Percentiles rank a stretch among this genome's conserved stretches.
Evolutionary conservation across 1,140 invertebrate species (phyloP).

Genomic region (Frieseomelitta varia): DNA sequence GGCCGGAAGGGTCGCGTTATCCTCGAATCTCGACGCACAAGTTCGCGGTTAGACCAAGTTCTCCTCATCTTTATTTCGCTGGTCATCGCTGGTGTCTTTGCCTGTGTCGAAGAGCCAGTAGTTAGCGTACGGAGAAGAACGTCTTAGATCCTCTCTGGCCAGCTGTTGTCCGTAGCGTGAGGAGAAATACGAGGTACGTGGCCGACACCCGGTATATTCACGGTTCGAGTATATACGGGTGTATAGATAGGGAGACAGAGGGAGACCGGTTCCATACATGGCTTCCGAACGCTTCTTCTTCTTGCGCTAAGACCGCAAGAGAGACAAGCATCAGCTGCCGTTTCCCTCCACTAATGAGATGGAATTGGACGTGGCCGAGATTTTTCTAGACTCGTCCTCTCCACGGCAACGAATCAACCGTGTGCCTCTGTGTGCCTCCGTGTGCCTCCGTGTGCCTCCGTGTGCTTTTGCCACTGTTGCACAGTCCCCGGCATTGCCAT

Average conservation of each 20-base stretch:
- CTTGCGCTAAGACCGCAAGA: slow-evolving; percentile 79
- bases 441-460: slow-evolving; percentile 1
- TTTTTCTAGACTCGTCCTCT: slow-evolving; percentile 80
- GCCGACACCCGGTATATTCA: slow-evolving; percentile 80
- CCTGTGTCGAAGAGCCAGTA: neutral
- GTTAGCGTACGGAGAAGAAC: slow-evolving; percentile 35
- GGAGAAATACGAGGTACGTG: slow-evolving; percentile 71
- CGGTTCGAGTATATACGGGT: slow-evolving; percentile 65
- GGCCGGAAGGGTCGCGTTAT: slow-evolving; percentile 36
- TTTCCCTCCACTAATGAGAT: slow-evolving; percentile 82
- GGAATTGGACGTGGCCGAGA: slow-evolving; percentile 83
- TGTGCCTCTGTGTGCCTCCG: slow-evolving; percentile 44
- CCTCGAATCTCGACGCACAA: slow-evolving; percentile 53
- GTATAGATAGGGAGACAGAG: slow-evolving; percentile 77
- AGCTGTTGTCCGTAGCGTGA: slow-evolving; percentile 59
- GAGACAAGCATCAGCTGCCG: slow-evolving; percentile 82
- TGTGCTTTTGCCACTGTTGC: neutral
- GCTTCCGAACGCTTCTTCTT: slow-evolving; percentile 80
- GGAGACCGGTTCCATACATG: slow-evolving; percentile 82
- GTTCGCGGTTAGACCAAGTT: slow-evolving; percentile 32
- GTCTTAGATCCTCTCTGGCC: slow-evolving; percentile 43
- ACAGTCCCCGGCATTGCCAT: slow-evolving; percentile 54
- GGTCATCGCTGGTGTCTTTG: neutral
- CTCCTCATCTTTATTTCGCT: neutral
- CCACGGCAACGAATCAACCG: slow-evolving; percentile 61